These are phyloP conservation scores for Deilephila porcellus DNA, from an alignment of 2,888 invertebrate species.

Conservation along the genomic window DNA sequence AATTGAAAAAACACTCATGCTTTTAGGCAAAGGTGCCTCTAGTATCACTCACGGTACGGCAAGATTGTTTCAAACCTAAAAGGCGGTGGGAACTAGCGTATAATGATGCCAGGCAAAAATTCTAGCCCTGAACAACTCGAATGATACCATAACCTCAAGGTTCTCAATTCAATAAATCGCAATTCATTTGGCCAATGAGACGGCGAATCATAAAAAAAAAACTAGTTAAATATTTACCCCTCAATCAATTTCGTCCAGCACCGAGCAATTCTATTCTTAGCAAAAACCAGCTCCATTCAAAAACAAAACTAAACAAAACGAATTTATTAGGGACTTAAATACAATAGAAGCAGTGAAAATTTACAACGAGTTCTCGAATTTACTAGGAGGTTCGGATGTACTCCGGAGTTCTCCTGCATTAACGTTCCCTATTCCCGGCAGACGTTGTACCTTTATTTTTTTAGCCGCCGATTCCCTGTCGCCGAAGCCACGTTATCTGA, in stretches of 20 bases:
- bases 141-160: too few relatives aligned
- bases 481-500: constrained; percentile 20
- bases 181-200: too few relatives aligned
- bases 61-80: too few relatives aligned
- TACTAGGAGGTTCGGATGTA: not conserved
- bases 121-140: too few relatives aligned
- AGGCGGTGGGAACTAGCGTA: too few relatives aligned
- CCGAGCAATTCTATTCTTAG: not conserved
- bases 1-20: too few relatives aligned
- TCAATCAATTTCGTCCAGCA: not conserved
- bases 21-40: too few relatives aligned
- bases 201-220: too few relatives aligned
- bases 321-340: constrained; percentile 6
- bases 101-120: too few relatives aligned
- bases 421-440: constrained; percentile 1
- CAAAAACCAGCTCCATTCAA: not conserved
- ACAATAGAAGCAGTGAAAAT: constrained; percentile 7
- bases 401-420: not conserved
- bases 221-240: too few relatives aligned
- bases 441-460: constrained; percentile 13
- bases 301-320: constrained; percentile 6
- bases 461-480: constrained; percentile 16
- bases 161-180: too few relatives aligned
- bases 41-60: too few relatives aligned
- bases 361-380: not conserved